Conservation (phyloP, 2,797 vertebrate species). For the Halcyon leucocephala region DNA sequence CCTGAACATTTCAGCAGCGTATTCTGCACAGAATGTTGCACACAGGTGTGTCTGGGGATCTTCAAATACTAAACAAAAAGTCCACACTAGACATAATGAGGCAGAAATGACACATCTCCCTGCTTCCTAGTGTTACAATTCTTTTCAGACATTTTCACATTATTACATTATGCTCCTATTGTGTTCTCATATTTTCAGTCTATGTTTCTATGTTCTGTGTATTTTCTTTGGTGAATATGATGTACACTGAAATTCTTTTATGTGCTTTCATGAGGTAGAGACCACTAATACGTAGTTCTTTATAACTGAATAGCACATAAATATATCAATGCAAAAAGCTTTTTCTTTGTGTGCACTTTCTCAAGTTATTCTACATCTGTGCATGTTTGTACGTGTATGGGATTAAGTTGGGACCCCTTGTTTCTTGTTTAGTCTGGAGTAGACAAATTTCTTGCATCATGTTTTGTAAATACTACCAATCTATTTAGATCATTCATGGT, state of each 20-base stretch:
- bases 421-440: constrained; percentile 30
- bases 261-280: neutral
- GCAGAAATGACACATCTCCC: neutral
- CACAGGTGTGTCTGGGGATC: neutral
- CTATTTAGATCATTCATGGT: neutral
- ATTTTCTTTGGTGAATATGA: neutral
- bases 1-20: neutral
- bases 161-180: neutral
- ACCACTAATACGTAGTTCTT: neutral
- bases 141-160: neutral
- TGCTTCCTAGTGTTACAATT: neutral
- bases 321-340: neutral
- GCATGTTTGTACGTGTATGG: neutral
- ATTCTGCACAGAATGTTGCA: neutral
- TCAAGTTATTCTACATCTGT: neutral
- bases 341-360: neutral
- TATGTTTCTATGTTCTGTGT: neutral
- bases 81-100: neutral
- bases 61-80: neutral
- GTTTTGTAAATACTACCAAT: neutral
- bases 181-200: neutral
- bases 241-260: neutral
- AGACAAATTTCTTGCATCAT: neutral
- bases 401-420: neutral
- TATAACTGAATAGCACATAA: neutral